Conservation (phyloP, 2,797 vertebrate species). For the Morus bassanus region DNA sequence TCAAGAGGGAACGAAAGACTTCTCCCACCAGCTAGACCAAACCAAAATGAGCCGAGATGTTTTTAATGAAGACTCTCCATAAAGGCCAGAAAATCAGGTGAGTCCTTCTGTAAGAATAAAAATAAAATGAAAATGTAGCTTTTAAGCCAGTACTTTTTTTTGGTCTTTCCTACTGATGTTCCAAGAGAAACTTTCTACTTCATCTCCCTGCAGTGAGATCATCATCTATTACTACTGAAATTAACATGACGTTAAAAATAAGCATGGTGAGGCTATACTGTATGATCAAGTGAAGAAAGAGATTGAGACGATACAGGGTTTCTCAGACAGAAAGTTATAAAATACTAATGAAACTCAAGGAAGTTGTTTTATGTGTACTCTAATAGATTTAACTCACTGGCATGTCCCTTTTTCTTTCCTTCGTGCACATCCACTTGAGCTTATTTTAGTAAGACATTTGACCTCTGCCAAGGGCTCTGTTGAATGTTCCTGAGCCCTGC, state of each 20-base stretch:
- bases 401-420: neutral
- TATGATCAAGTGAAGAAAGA: neutral
- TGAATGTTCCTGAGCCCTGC: neutral
- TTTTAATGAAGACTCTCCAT: neutral
- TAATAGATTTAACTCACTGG: neutral
- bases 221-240: neutral
- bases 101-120: neutral
- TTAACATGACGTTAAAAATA: neutral
- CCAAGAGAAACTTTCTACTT: slow-evolving; percentile 13
- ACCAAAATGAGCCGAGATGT: neutral
- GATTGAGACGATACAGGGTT: neutral
- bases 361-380: neutral
- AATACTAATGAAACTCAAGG: neutral
- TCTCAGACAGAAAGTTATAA: neutral
- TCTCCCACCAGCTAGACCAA: neutral
- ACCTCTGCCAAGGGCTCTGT: neutral
- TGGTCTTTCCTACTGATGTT: neutral
- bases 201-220: neutral
- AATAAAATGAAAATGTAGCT: neutral
- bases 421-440: neutral
- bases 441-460: neutral
- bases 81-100: neutral
- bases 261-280: neutral
- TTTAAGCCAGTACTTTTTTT: neutral
- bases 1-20: neutral